Base-by-base conservation (phyloP, 2,888 invertebrate species). In the Melinopterus prodromus region DNA sequence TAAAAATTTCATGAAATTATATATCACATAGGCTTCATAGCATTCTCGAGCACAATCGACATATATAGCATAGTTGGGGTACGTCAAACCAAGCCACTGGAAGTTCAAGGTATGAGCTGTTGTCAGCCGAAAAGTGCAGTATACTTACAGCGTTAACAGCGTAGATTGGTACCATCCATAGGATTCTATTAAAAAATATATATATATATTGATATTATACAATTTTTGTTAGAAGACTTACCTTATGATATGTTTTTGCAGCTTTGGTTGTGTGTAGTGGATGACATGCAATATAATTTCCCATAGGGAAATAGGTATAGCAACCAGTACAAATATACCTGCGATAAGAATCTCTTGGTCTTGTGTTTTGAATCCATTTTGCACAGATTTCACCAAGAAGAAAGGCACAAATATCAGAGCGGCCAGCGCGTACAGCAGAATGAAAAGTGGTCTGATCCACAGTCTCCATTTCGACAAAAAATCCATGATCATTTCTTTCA, bases 111-210 rank as follows among this genome's bases (percentile, higher is more conserved):
- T 26, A 26, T 26, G 26, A 83, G 78, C 80, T 16, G 79, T 79
- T 14, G 16, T 26, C 26, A 26, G 26, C 26, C 26, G 26, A 26
- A 26, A 74, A 72, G 71, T 16, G 79, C 81, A 53, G 69, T 77
- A 74, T 86, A 92, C 94, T 93, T 92, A 96, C 96, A 83, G 98
- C 97, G 93, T 98, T 98, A 7, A 97, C 90, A 70, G 98, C 97
- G 91, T 98, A 98, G 85, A 98, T 98, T 81, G 98, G 98, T 78
- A 98, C 98, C 98, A 98, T 98, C 98, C 98, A 98, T 84, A 98
- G 88, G 89, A 98, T 96, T 89, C 97, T 96, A 90, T 83, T 92
- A 91, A 83, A 83, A 84, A 83, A 78, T 80, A 71, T 80, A 26
- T 26, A 26, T 26, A 26, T 26, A 26, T 1, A 26, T 26, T 26